phyloP scores from a whole-genome alignment of 2,888 invertebrate species.

The Melanophora roralis region DNA sequence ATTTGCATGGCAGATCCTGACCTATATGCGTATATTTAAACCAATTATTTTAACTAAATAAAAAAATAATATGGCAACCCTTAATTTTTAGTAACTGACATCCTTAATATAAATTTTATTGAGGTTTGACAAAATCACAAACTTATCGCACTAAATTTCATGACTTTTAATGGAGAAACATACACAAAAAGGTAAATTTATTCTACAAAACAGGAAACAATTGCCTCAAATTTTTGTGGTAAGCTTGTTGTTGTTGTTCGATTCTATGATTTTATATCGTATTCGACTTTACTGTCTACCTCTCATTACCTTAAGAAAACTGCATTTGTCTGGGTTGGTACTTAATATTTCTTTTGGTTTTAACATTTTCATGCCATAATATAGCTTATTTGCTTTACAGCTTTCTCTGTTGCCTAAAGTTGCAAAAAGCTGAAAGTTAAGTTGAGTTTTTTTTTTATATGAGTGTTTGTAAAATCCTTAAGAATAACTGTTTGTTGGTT shows the following conservation, averaged over 20 bases:
- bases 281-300: constrained; percentile 23
- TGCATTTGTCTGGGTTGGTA: background rate
- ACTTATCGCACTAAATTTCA: no score
- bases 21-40: no score
- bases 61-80: no score
- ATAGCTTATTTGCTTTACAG: constrained; percentile 57
- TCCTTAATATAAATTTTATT: no score
- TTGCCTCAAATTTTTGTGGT: constrained; percentile 58
- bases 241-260: constrained; percentile 35
- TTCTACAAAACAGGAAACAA: constrained; percentile 57
- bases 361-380: constrained; percentile 51
- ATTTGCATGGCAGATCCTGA: no score
- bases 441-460: constrained; percentile 47
- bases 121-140: no score
- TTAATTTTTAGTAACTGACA: no score
- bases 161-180: no score
- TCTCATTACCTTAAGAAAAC: background rate
- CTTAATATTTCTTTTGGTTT: constrained; percentile 11
- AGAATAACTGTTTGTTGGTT: constrained; percentile 62
- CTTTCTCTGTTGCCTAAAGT: constrained; percentile 42
- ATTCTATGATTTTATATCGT: constrained; percentile 6
- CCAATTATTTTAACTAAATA: no score
- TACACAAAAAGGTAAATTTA: constrained; percentile 48
- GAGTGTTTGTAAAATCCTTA: constrained; percentile 62
- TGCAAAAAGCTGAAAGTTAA: constrained; percentile 23